A percentile compares a stretch with the other conserved stretches of the same genome.
Evolutionary conservation across 1,140 invertebrate species (phyloP).

Genomic region (Macrosteles quadrilineatus): DNA sequence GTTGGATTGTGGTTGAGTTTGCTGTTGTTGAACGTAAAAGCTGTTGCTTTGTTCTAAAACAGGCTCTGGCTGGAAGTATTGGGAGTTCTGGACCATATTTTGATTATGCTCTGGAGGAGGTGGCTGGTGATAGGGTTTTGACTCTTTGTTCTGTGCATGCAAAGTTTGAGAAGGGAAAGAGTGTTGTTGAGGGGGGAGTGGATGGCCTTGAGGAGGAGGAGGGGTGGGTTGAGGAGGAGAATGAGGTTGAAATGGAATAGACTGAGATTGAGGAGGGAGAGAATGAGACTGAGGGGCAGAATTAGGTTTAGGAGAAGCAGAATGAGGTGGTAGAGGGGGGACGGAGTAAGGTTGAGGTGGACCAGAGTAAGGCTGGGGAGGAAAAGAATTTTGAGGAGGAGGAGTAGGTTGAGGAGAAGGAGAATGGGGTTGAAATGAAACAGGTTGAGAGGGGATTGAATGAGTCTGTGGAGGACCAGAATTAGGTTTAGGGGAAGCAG

Average conservation of each 20-base stretch:
- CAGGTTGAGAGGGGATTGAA: not conserved
- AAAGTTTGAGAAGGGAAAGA: not conserved
- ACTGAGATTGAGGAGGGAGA: not conserved
- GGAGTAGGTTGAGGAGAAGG: not conserved
- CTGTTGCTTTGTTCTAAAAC: not conserved
- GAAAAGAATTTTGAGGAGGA: not conserved
- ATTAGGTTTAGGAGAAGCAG: not conserved
- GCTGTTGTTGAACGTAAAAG: not conserved
- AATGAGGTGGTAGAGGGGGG: not conserved
- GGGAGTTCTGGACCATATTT: constrained; percentile 15
- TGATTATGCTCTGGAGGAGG: not conserved
- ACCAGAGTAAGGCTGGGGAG: not conserved
- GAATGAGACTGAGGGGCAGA: not conserved
- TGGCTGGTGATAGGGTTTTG: not conserved
- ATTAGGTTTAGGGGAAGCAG: not conserved
- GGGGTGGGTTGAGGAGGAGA: constrained; percentile 22
- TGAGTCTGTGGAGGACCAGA: not conserved
- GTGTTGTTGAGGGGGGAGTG: not conserved
- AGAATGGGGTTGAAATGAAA: not conserved
- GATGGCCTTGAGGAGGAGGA: constrained; percentile 12
- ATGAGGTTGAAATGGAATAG: not conserved
- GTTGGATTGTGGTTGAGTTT: too few species aligned
- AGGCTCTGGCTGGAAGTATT: constrained; percentile 10
- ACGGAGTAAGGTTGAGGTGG: not conserved
- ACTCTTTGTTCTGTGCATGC: not conserved